Percentiles rank a stretch among this genome's conserved stretches.
Evolutionary conservation across 2,888 invertebrate species (phyloP).

Genomic region (Papilio elwesi): DNA sequence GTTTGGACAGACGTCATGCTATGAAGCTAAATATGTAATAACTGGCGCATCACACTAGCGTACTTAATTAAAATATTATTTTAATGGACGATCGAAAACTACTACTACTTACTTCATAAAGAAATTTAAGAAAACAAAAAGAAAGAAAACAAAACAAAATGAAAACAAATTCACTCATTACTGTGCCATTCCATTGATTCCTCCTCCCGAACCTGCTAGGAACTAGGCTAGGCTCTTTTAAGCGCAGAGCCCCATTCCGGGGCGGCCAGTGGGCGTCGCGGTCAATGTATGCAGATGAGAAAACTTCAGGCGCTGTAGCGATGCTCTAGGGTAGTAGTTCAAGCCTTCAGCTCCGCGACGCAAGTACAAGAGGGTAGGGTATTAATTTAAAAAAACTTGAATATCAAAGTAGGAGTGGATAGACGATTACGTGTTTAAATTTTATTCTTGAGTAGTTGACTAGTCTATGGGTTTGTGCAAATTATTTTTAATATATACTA

Average conservation of each 20-base stretch:
- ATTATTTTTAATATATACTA: no score
- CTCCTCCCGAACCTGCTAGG: background rate
- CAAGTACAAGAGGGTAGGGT: slow-evolving; percentile 6
- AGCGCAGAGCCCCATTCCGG: slow-evolving; percentile 25
- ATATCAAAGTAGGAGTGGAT: slow-evolving; percentile 14
- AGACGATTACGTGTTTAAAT: slow-evolving; percentile 3
- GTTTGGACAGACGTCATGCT: no score
- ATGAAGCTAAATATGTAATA: no score
- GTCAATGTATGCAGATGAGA: slow-evolving; percentile 33
- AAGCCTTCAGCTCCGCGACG: background rate
- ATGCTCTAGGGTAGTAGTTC: slow-evolving; percentile 5
- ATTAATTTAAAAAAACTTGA: slow-evolving; percentile 20
- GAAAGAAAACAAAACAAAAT: no score
- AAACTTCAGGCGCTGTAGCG: slow-evolving; percentile 12
- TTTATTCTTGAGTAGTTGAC: background rate
- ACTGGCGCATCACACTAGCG: no score
- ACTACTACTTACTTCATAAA: no score
- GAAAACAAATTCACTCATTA: no score
- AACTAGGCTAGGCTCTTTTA: background rate
- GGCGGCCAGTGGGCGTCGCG: background rate
- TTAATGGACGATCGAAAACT: no score
- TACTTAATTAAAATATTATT: no score
- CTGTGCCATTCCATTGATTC: no score
- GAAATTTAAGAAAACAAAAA: no score
- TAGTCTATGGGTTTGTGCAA: no score